Evolutionary conservation across 2,113 vertebrate genomes (phyloP).

Genomic region (Nyctibius bracteatus): DNA sequence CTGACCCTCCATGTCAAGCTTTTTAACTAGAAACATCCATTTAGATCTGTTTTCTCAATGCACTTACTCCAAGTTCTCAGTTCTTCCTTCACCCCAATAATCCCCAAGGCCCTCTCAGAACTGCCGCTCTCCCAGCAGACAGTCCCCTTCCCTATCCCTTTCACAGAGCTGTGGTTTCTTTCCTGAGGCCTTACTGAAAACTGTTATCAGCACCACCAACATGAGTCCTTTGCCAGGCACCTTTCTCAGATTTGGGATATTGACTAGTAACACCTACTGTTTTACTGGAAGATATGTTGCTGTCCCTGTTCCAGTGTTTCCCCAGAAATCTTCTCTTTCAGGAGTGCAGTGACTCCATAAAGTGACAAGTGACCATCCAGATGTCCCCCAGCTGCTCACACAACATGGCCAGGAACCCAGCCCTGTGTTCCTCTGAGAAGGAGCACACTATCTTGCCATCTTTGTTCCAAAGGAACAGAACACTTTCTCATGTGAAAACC

Average conservation of each 20-base stretch:
- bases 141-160: background rate
- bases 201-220: background rate
- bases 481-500: background rate
- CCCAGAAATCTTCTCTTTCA: background rate
- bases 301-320: background rate
- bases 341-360: background rate
- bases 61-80: background rate
- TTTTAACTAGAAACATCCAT: background rate
- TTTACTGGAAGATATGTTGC: background rate
- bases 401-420: background rate
- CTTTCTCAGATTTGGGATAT: background rate
- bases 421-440: background rate
- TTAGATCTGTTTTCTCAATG: background rate
- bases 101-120: background rate
- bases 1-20: background rate
- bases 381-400: background rate
- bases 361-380: rapidly evolving
- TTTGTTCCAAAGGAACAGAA: background rate
- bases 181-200: background rate
- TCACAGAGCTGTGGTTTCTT: background rate
- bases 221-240: background rate
- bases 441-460: background rate
- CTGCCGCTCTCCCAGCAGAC: rapidly evolving
- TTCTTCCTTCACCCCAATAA: background rate
- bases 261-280: background rate